Conservation (phyloP, 2,797 vertebrate genomes). For the Oryzias dopingdopingensis region DNA sequence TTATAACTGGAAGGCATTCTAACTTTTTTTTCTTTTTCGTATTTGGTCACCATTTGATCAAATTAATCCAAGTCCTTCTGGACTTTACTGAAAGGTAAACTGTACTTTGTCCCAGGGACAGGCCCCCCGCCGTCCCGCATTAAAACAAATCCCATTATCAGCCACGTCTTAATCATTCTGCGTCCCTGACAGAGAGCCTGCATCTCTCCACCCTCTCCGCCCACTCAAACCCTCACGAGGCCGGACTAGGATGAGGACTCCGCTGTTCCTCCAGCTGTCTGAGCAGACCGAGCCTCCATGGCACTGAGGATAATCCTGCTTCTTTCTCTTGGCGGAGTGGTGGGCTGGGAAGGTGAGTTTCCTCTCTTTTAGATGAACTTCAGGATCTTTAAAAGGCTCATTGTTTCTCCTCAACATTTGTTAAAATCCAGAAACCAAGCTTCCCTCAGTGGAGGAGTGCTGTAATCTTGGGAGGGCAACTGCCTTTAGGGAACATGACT, state of each 20-base stretch:
- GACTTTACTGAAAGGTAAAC: too few relatives aligned
- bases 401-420: background rate
- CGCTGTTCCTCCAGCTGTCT: background rate
- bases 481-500: conserved; percentile 73
- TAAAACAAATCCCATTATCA: conserved; percentile 4
- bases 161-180: conserved; percentile 1
- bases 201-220: background rate
- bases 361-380: background rate
- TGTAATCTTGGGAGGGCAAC: conserved; percentile 80
- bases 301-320: conserved; percentile 33
- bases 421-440: conserved; percentile 46
- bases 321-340: conserved; percentile 37
- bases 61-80: too few relatives aligned
- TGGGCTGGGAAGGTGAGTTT: conserved; percentile 54
- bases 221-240: background rate
- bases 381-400: background rate
- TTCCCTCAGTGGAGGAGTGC: conserved; percentile 75
- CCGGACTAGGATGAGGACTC: conserved; percentile 1
- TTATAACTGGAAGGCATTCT: too few relatives aligned
- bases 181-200: background rate
- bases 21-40: too few relatives aligned
- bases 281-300: conserved; percentile 23
- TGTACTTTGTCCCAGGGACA: background rate
- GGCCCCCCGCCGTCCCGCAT: background rate
- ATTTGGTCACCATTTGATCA: too few relatives aligned